Conservation (phyloP, 2,113 vertebrate genomes). For the Vicugna pacos region DNA sequence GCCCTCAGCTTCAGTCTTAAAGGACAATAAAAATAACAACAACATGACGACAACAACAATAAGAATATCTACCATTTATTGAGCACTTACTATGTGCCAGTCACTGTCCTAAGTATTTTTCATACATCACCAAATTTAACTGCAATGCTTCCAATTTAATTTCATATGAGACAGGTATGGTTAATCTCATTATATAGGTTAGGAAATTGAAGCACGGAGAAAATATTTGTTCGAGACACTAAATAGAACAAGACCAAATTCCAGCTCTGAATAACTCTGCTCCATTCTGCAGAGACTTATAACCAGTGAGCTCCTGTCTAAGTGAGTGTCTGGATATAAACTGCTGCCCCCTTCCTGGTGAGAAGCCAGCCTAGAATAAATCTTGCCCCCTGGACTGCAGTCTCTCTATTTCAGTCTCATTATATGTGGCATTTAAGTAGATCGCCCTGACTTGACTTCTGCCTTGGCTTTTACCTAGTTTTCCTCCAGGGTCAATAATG, state of each 20-base stretch:
- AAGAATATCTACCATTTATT: background rate
- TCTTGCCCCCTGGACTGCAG: background rate
- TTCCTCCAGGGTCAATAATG: background rate
- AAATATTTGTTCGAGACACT: background rate
- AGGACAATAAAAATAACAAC: slow-evolving; percentile 6
- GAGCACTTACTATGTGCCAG: background rate
- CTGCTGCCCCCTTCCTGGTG: background rate
- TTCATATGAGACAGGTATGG: background rate
- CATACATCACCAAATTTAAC: background rate
- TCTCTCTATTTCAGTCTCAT: background rate
- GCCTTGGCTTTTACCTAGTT: background rate
- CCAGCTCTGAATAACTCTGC: background rate
- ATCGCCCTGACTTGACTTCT: background rate
- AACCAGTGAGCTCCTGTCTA: background rate
- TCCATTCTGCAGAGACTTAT: background rate
- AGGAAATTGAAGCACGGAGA: background rate
- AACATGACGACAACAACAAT: background rate
- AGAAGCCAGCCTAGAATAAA: background rate
- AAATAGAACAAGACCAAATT: background rate
- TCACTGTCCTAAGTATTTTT: background rate
- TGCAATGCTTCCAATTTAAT: background rate
- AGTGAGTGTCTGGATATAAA: background rate
- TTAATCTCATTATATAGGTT: background rate
- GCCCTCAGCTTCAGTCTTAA: background rate
- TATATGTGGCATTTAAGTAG: background rate